A percentile compares a stretch with the other conserved stretches of the same genome.
phyloP scores from a whole-genome alignment of 2,113 vertebrate species.

The Tetrax tetrax region DNA sequence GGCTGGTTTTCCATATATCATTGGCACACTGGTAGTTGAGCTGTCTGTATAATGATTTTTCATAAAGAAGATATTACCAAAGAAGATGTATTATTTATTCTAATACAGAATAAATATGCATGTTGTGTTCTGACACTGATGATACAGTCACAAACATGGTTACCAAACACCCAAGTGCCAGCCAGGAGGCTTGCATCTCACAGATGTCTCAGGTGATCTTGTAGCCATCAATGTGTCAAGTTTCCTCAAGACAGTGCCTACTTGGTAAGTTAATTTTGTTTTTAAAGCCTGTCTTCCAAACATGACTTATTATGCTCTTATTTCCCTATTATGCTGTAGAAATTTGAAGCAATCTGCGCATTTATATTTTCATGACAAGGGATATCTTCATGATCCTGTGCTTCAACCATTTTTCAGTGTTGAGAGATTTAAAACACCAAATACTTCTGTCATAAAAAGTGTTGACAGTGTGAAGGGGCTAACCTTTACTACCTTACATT shows the following conservation, averaged over 20 bases:
- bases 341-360: neutral
- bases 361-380: neutral
- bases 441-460: neutral
- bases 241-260: neutral
- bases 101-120: neutral
- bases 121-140: neutral
- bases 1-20: neutral
- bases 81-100: neutral
- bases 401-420: neutral
- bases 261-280: constrained; percentile 39
- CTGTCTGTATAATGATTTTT: neutral
- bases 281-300: neutral
- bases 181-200: neutral
- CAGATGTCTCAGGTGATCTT: constrained; percentile 14
- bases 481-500: neutral
- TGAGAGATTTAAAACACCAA: neutral
- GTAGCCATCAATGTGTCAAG: neutral
- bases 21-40: neutral
- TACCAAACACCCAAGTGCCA: neutral
- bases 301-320: neutral
- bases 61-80: neutral
- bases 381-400: neutral
- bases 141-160: neutral
- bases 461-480: neutral
- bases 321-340: neutral